Evolutionary conservation across 2,113 vertebrate genomes (phyloP).

Genomic region (Triplophysa rosa): DNA sequence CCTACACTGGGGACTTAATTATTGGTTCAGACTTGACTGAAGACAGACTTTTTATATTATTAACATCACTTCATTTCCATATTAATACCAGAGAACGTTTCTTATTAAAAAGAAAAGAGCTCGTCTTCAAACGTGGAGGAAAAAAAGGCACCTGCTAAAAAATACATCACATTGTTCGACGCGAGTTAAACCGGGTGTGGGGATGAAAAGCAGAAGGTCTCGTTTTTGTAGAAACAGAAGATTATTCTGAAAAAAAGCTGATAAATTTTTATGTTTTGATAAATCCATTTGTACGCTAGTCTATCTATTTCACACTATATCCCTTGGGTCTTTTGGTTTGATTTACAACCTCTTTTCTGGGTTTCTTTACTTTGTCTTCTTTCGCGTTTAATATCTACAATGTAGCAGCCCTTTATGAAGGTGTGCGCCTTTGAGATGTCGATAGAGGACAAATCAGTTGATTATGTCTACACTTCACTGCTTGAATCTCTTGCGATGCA

Average conservation of each 20-base stretch:
- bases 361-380: background rate
- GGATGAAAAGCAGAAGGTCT: conserved; percentile 17
- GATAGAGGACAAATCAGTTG: background rate
- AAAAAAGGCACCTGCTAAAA: conserved; percentile 33
- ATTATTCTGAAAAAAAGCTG: conserved; percentile 46
- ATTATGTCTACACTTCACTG: background rate
- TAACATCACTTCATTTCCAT: conserved; percentile 53
- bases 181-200: conserved; percentile 27
- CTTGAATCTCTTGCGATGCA: background rate
- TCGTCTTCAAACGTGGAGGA: conserved; percentile 26
- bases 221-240: conserved; percentile 33
- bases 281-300: conserved; percentile 40
- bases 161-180: conserved; percentile 36
- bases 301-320: background rate
- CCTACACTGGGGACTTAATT: conserved; percentile 44
- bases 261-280: conserved; percentile 41
- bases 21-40: conserved; percentile 34
- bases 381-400: background rate
- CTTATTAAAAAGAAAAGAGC: conserved; percentile 41
- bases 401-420: background rate
- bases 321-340: conserved; percentile 19
- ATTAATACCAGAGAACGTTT: conserved; percentile 35
- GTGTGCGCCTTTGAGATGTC: background rate
- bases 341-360: conserved; percentile 17
- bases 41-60: conserved; percentile 38